Conservation (phyloP, 2,113 vertebrate genomes). For the Isichthys henryi region DNA sequence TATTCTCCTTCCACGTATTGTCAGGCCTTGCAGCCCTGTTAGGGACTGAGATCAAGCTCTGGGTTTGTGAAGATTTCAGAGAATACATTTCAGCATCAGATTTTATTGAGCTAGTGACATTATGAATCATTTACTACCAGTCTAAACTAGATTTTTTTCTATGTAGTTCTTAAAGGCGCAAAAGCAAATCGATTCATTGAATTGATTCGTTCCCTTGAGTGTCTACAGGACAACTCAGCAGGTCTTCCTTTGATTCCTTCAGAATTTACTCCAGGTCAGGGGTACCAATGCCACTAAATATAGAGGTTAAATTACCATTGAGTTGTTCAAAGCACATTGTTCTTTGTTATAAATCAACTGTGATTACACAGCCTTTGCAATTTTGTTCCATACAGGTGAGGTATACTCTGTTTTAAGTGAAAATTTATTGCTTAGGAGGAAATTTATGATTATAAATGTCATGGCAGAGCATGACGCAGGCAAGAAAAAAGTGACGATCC, state of each 20-base stretch:
- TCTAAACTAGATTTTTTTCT: conserved; percentile 1
- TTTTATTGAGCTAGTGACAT: not conserved
- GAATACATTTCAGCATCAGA: not conserved
- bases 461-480: too few species aligned
- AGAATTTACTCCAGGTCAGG: not conserved
- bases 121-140: not conserved
- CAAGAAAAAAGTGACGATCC: too few species aligned
- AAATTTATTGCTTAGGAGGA: not conserved
- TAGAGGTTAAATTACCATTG: not conserved
- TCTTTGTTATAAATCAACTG: not conserved
- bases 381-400: not conserved
- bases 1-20: not conserved
- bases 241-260: not conserved
- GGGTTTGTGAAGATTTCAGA: not conserved
- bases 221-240: not conserved
- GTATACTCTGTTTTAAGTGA: not conserved
- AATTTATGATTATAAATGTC: not conserved
- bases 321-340: not conserved
- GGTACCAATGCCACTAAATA: not conserved
- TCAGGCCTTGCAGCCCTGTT: not conserved
- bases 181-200: not conserved
- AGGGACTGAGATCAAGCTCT: not conserved
- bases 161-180: not conserved
- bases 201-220: not conserved
- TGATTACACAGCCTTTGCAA: not conserved